phyloP scores from a whole-genome alignment of 2,888 invertebrate genomes.

The Papilio protenor region DNA sequence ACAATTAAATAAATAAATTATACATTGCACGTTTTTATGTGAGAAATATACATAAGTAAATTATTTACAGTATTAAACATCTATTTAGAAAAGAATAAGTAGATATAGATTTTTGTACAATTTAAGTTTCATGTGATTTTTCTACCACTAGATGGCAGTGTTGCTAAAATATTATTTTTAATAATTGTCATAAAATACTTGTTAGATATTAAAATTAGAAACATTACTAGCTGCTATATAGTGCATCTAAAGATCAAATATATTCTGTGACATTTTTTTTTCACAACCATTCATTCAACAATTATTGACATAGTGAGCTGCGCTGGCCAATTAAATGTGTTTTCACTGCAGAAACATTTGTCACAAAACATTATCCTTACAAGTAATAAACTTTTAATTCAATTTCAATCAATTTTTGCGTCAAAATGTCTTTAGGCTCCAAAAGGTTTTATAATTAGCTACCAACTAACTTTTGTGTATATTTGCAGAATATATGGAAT shows the following conservation, averaged over 20 bases:
- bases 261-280: not conserved
- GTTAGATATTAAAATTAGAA: not conserved
- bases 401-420: not conserved
- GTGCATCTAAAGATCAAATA: not conserved
- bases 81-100: not conserved
- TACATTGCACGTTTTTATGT: conserved; percentile 26
- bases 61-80: not conserved
- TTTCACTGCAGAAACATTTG: not conserved
- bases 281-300: conserved; percentile 20
- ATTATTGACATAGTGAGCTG: not conserved
- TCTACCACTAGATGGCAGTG: conserved; percentile 20
- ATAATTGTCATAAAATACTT: not conserved
- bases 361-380: not conserved
- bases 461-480: not conserved
- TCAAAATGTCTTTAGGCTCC: not conserved
- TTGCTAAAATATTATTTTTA: not conserved
- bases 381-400: not conserved
- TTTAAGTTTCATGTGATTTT: not conserved
- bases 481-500: not conserved
- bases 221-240: not conserved
- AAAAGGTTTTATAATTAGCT: not conserved
- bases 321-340: not conserved
- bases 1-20: not conserved
- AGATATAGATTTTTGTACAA: not conserved
- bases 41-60: not conserved